A percentile compares a stretch with the other conserved stretches of the same genome.
Conservation (phyloP, 1,140 invertebrate species). For the Drosophila subpulchrella region DNA sequence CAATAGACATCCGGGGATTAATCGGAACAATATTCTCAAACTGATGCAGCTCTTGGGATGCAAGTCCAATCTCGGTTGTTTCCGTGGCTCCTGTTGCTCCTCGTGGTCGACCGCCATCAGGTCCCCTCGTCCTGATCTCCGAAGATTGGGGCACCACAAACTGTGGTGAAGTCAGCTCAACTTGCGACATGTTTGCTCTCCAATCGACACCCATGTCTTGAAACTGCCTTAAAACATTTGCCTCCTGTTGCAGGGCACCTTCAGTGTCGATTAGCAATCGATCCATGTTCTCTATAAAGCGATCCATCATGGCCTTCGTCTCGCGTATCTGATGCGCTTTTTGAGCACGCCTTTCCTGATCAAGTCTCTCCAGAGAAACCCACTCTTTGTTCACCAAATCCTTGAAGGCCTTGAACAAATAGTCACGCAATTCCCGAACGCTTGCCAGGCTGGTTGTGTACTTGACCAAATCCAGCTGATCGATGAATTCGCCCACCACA, state of each 20-base stretch:
- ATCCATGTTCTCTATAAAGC: constrained; percentile 28
- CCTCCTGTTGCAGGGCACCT: not conserved
- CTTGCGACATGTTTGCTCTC: not conserved
- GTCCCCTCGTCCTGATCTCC: too few species aligned
- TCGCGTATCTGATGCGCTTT: constrained; percentile 1
- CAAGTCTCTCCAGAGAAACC: not conserved
- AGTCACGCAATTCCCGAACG: constrained; percentile 37
- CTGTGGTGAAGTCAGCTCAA: not conserved
- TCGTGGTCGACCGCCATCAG: not conserved
- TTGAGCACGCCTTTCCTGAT: constrained; percentile 4
- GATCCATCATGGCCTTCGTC: constrained; percentile 1
- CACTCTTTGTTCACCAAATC: constrained; percentile 29
- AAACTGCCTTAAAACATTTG: not conserved
- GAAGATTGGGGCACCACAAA: constrained; percentile 13
- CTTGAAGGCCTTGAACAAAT: constrained; percentile 41
- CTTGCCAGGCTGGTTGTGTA: constrained; percentile 6
- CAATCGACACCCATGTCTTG: not conserved
- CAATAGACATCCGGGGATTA: not conserved
- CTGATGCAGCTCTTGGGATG: not conserved
- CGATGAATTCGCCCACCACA: constrained; percentile 36
- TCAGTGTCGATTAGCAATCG: constrained; percentile 1
- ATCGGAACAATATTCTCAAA: not conserved
- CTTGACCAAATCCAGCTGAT: constrained; percentile 10
- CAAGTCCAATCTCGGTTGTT: not conserved
- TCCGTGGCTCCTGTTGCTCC: not conserved